Percentiles rank a stretch among this genome's conserved stretches.
Evolutionary conservation across 64 coral and sea anemone genomes (phyloP).

Genomic region (Montipora foliosa): DNA sequence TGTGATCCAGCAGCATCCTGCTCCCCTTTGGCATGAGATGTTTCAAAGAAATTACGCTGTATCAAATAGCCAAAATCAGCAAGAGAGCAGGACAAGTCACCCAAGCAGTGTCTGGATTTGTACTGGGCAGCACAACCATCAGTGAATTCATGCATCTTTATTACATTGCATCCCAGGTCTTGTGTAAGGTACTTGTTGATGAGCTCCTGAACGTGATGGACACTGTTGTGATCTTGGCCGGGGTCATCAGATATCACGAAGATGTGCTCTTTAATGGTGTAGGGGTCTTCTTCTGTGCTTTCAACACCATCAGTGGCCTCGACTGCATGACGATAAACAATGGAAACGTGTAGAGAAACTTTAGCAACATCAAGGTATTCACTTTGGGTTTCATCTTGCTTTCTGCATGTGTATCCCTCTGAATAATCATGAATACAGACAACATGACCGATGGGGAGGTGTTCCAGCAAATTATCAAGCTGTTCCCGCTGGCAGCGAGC

Average conservation of each 20-base stretch:
- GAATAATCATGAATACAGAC: neutral
- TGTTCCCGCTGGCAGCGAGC: conserved; percentile 61
- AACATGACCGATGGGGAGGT: neutral
- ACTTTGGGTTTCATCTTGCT: conserved; percentile 34
- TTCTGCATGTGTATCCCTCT: conserved; percentile 12
- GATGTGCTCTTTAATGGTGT: conserved; percentile 23
- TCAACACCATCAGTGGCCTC: neutral
- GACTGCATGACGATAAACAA: conserved; percentile 20
- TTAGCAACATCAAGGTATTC: conserved; percentile 65
- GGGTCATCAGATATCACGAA: conserved; percentile 31
- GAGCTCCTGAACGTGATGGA: conserved; percentile 30
- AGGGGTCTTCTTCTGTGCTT: neutral
- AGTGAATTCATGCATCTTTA: neutral
- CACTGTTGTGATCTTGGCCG: neutral
- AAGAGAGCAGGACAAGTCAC: no score
- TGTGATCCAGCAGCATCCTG: no score
- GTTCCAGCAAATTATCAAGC: conserved; percentile 16
- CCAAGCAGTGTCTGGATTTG: conserved; percentile 2
- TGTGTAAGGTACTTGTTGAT: neutral
- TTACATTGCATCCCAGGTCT: conserved; percentile 1
- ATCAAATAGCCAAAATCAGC: no score
- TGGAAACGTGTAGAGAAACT: conserved; percentile 18
- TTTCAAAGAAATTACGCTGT: no score
- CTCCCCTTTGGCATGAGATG: no score
- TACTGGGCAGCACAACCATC: conserved; percentile 68